Base-by-base conservation (phyloP, 1,140 invertebrate species). In the Drosophila ficusphila region DNA sequence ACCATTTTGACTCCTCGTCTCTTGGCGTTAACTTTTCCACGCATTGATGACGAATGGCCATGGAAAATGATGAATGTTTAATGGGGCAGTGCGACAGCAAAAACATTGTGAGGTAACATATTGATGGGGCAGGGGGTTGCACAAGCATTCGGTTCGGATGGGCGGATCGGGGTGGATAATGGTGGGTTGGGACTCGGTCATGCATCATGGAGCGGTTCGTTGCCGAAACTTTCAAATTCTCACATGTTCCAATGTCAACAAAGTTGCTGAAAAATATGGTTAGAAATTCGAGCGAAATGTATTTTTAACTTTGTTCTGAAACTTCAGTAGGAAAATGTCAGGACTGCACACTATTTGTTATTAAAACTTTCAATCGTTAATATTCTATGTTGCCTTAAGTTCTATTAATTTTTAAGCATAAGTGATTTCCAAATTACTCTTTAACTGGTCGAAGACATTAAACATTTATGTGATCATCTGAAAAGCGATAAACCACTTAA, bases 31-130 rank as follows among this genome's bases (percentile, higher is more conserved):
- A 81, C 77, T 81, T 73, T 69, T 85, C 61, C 81, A 81, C 76
- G 72, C 72, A 76, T 76, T 76, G 72, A 73, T 85, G 79, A 86
- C 82, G 82, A 81, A 85, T 86, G 81, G 41, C 68, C 52, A 67
- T 75, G 62, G 62, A 88, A 81, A 88, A 86, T 86, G 81, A 86
- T 88, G 82, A 86, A 86, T 86, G 81, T 88, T 76, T 88, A 86
- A 86, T 74, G 77, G 68, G 73, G 33, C 77, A 86, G 48, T 88
- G 82, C 72, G 73, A 77, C 67, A 76, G 58, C 47, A 72, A 76
- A 88, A 67, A 67, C 46, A 67, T 67, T 64, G 67, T 67, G 60
- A 42, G 64, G 64, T 67, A 67, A 38, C 72, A 86, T 81, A 79
- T 69, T 74, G 71, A 51, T 49, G 16, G 16, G 12, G 8, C 7